Base-by-base conservation (phyloP, 1,140 invertebrate species). In the Prorops nasuta region DNA sequence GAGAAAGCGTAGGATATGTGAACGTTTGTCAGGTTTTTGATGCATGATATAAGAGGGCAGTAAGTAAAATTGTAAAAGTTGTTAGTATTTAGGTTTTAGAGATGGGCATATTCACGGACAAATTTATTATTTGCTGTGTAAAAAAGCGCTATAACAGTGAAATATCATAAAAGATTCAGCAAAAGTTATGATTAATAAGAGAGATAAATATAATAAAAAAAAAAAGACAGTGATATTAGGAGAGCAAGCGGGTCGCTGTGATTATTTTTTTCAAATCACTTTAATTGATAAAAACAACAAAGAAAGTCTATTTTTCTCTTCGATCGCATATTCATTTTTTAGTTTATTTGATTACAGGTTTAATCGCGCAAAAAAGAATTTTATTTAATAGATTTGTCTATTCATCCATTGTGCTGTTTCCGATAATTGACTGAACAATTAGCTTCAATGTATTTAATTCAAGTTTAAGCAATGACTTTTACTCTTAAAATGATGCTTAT, bases 61-160 rank as follows among this genome's bases (percentile, higher is more conserved):
- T 28, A 10, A 28, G 10, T 28, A 28, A 28, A 6, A 28, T n/a
- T 28, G 10, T 6, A 10, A 28, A 28, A 28, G 24, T 28, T 28
- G 24, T 28, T 28, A 28, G 24, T 28, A 6, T 10, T 10, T 28
- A 28, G 24, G 58, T 67, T 63, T 60, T 44, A 38, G 42, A 56
- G 57, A 60, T 67, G 59, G 67, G 65, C 64, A 67, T 51, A 59
- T 55, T 59, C 54, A 51, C 49, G 48, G 48, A 50, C 48, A 56
- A 44, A 37, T 54, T 49, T 52, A 62, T n/a, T n/a, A n/a, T n/a
- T n/a, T n/a, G n/a, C n/a, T n/a, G n/a, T n/a, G n/a, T n/a, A n/a
- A n/a, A n/a, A n/a, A n/a, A n/a, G n/a, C n/a, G n/a, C n/a, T n/a
- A n/a, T n/a, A n/a, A n/a, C n/a, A n/a, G n/a, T n/a, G n/a, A n/a